phyloP scores from a whole-genome alignment of 2,113 vertebrate genomes.

The Holacanthus passer region DNA sequence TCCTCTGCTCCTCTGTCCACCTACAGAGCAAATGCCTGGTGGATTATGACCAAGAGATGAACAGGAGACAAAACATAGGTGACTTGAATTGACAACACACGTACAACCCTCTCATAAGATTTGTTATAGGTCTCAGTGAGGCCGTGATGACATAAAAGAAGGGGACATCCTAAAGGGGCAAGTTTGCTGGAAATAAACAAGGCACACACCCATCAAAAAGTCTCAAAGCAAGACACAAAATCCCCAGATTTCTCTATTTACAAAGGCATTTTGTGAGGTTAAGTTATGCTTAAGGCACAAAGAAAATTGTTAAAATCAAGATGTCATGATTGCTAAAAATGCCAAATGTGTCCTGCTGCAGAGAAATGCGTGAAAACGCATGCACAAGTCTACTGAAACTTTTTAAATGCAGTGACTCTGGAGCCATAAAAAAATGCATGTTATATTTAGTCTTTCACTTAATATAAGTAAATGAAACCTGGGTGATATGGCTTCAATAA shows the following conservation, averaged over 20 bases:
- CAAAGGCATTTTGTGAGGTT: background rate
- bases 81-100: background rate
- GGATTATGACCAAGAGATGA: slow-evolving; percentile 10
- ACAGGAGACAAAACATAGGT: slow-evolving; percentile 11
- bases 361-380: background rate
- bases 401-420: background rate
- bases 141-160: background rate
- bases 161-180: background rate
- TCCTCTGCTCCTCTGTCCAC: slow-evolving; percentile 51
- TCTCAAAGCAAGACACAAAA: background rate
- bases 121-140: background rate
- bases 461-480: background rate
- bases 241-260: background rate
- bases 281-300: background rate
- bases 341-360: background rate
- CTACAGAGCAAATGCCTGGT: slow-evolving; percentile 38
- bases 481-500: background rate
- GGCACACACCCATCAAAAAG: background rate
- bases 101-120: background rate
- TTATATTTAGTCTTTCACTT: background rate
- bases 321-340: background rate
- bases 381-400: too few species aligned
- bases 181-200: background rate
- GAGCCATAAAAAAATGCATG: background rate
- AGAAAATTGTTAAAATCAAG: background rate